phyloP scores from a whole-genome alignment of 2,113 vertebrate genomes.

The Siphamia tubifer region DNA sequence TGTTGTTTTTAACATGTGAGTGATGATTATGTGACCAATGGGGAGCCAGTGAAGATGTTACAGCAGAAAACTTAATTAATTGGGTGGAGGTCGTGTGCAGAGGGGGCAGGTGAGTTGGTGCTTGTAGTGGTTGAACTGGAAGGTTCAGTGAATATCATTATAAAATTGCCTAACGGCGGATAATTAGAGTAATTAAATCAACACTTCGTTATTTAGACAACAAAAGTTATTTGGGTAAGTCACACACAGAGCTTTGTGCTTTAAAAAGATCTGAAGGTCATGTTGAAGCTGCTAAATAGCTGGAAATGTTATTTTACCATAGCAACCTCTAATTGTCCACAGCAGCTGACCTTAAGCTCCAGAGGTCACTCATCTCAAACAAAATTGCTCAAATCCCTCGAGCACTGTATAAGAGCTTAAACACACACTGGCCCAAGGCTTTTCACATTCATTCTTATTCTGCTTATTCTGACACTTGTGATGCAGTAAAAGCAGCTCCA shows the following conservation, averaged over 20 bases:
- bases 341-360: slow-evolving; percentile 53
- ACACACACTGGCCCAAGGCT: not conserved
- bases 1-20: slow-evolving; percentile 46
- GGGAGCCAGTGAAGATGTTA: slow-evolving; percentile 37
- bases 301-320: slow-evolving; percentile 45
- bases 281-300: slow-evolving; percentile 34
- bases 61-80: slow-evolving; percentile 49
- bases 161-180: slow-evolving; percentile 52
- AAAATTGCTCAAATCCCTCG: not conserved
- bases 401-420: not conserved
- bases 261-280: slow-evolving; percentile 50
- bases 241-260: not conserved
- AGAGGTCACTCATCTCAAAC: slow-evolving; percentile 14
- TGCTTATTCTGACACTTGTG: not conserved
- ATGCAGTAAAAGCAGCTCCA: slow-evolving; percentile 2
- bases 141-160: slow-evolving; percentile 39
- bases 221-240: slow-evolving; percentile 13
- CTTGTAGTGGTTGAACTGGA: not conserved
- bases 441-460: not conserved
- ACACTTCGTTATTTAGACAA: slow-evolving; percentile 44
- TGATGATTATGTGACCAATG: slow-evolving; percentile 33
- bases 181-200: slow-evolving; percentile 66
- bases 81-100: slow-evolving; percentile 13
- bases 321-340: slow-evolving; percentile 46
- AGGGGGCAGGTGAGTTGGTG: not conserved